Conservation (phyloP, 2,888 invertebrate species). For the Monochamus alternatus region DNA sequence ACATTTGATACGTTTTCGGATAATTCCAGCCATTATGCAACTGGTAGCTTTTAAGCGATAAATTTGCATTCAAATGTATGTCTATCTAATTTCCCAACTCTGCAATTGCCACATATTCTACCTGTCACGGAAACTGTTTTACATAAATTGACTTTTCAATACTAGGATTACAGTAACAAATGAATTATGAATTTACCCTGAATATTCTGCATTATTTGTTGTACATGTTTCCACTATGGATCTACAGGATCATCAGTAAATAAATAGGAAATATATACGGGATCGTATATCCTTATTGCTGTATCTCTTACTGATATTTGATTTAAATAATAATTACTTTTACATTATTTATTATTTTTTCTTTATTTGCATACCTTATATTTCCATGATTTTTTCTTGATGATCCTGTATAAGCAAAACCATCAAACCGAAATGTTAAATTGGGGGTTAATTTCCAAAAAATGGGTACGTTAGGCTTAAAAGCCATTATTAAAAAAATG, state of each 20-base stretch:
- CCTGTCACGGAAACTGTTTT: constrained; percentile 11
- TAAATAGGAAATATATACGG: constrained; percentile 17
- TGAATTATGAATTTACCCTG: neutral
- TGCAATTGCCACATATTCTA: constrained; percentile 12
- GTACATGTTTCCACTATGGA: constrained; percentile 43
- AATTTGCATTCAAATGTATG: neutral
- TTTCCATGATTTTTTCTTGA: constrained; percentile 29
- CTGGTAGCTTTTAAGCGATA: neutral
- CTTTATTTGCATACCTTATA: neutral
- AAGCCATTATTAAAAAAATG: constrained; percentile 16
- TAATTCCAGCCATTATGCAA: neutral
- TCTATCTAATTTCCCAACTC: neutral
- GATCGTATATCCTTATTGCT: neutral
- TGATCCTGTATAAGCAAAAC: constrained; percentile 38
- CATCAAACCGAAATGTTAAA: constrained; percentile 32
- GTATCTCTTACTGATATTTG: neutral
- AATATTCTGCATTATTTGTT: constrained; percentile 15
- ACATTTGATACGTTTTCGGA: too few species aligned
- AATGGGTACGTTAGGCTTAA: constrained; percentile 26
- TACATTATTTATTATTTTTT: neutral
- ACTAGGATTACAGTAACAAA: neutral
- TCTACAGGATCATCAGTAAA: constrained; percentile 38
- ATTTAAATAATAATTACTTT: too few species aligned
- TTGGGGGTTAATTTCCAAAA: constrained; percentile 29
- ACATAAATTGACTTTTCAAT: constrained; percentile 6